Evolutionary conservation across 2,113 vertebrate genomes (phyloP).

Genomic region (Nyctibius bracteatus): DNA sequence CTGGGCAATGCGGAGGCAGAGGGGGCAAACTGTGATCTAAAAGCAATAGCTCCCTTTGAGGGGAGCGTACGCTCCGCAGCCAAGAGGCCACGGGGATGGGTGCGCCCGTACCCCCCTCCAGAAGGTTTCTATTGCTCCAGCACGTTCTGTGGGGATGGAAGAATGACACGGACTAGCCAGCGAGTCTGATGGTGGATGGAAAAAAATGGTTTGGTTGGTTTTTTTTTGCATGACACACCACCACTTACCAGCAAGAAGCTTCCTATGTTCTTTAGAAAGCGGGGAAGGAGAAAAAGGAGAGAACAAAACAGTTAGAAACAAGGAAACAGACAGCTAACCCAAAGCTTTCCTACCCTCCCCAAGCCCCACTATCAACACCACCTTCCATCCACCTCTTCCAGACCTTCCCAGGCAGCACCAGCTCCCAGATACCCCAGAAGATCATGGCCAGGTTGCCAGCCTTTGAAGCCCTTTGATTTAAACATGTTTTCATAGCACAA

Average conservation of each 20-base stretch:
- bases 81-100: background rate
- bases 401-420: background rate
- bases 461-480: background rate
- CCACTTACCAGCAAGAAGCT: conserved; percentile 83
- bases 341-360: background rate
- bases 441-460: fast-evolving
- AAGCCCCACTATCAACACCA: background rate
- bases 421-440: background rate
- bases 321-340: background rate
- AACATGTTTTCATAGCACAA: fast-evolving
- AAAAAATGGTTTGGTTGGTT: background rate
- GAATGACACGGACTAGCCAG: background rate
- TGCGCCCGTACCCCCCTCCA: background rate
- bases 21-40: conserved; percentile 29
- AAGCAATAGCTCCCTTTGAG: background rate
- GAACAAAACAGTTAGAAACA: conserved; percentile 63
- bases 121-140: conserved; percentile 14
- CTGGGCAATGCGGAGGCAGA: background rate
- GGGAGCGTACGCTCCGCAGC: background rate
- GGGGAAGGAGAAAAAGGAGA: conserved; percentile 49
- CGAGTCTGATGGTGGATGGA: conserved; percentile 4
- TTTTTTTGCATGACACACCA: background rate
- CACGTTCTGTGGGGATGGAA: background rate
- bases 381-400: background rate
- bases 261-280: conserved; percentile 85